A percentile compares a stretch with the other conserved stretches of the same genome.
Conservation (phyloP, 2,888 invertebrate species). For the Lymantria dispar region DNA sequence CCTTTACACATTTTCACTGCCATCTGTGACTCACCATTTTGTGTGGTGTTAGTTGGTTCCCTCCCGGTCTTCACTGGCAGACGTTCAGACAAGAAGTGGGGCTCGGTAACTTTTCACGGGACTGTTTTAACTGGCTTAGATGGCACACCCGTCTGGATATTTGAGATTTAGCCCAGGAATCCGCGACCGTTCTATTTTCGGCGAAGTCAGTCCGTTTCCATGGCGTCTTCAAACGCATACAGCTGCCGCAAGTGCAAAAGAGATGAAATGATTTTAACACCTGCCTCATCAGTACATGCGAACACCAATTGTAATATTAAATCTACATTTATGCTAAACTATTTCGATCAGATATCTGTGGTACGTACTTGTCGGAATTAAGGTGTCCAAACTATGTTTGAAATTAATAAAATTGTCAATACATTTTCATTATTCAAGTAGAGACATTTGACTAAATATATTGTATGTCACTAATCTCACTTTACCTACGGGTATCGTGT, state of each 20-base stretch:
- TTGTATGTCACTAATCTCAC: too few species aligned
- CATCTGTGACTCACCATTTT: constrained; percentile 85
- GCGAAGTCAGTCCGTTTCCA: constrained; percentile 62
- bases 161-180: constrained; percentile 85
- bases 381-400: constrained; percentile 41
- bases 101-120: constrained; percentile 85
- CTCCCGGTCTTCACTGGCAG: constrained; percentile 88
- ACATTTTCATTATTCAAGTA: not conserved
- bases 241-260: constrained; percentile 47
- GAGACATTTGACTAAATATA: not conserved
- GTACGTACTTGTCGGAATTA: constrained; percentile 47
- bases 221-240: constrained; percentile 50
- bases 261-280: constrained; percentile 53
- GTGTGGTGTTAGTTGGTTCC: constrained; percentile 84
- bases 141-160: constrained; percentile 86
- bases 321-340: constrained; percentile 79
- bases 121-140: constrained; percentile 89
- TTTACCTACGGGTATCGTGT: too few species aligned
- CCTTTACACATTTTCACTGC: constrained; percentile 75
- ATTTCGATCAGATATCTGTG: constrained; percentile 73
- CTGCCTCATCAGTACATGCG: constrained; percentile 40
- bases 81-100: constrained; percentile 90
- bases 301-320: constrained; percentile 69
- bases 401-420: constrained; percentile 4
- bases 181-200: constrained; percentile 80